phyloP scores from a whole-genome alignment of 2,888 invertebrate species.

The Crioceris asparagi region DNA sequence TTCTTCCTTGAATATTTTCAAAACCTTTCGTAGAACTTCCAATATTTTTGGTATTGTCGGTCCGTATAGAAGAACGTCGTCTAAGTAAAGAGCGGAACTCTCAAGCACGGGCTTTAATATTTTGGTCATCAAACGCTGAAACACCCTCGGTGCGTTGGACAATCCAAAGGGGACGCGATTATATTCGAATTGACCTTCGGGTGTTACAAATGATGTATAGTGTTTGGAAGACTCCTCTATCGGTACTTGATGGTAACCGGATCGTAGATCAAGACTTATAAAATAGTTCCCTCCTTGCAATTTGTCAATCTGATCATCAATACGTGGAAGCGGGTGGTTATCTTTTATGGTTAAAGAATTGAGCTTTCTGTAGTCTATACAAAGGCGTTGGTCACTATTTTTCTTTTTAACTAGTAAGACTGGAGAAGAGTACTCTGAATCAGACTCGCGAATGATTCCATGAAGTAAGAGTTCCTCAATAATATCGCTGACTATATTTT shows the following conservation, averaged over 20 bases:
- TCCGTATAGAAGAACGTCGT: conserved; percentile 11
- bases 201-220: conserved; percentile 16
- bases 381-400: conserved; percentile 8
- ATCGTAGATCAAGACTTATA: conserved; percentile 15
- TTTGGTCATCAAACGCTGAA: conserved; percentile 21
- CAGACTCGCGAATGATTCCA: conserved; percentile 9
- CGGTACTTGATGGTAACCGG: conserved; percentile 18
- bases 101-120: conserved; percentile 18
- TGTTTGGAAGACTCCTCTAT: conserved; percentile 11
- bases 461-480: conserved; percentile 7
- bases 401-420: conserved; percentile 17
- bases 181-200: conserved; percentile 15
- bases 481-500: conserved; percentile 6
- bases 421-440: conserved; percentile 9
- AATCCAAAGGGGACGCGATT: conserved; percentile 16
- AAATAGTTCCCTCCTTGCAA: conserved; percentile 16
- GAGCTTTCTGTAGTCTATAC: conserved; percentile 1
- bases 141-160: conserved; percentile 27
- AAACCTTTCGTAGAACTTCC: conserved; percentile 6
- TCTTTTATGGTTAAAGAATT: background rate
- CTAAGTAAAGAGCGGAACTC: conserved; percentile 8
- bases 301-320: conserved; percentile 15
- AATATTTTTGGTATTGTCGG: conserved; percentile 9
- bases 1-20: conserved; percentile 6
- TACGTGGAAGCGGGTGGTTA: conserved; percentile 2